These are phyloP conservation scores for Drosophila pallidifrons DNA, from an alignment of 1,140 invertebrate genomes.

Conservation along the genomic window DNA sequence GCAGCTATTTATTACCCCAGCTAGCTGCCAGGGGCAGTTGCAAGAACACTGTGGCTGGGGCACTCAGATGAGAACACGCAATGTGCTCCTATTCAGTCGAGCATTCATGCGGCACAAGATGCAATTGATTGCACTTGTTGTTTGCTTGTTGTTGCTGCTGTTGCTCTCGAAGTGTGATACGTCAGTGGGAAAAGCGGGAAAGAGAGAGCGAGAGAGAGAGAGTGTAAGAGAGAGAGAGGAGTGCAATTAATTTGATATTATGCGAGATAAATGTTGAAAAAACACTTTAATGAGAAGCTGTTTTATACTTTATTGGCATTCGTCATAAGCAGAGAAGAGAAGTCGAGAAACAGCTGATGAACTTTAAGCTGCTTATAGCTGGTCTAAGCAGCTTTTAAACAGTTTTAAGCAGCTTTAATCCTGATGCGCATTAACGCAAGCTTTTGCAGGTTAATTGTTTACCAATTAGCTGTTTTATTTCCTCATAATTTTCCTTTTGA, in stretches of 20 bases:
- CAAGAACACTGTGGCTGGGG: background rate
- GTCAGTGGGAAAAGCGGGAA: background rate
- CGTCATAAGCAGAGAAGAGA: too few species aligned
- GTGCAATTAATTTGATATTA: slow-evolving; percentile 25
- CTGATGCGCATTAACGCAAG: background rate
- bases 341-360: background rate
- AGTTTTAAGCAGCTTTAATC: background rate
- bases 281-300: background rate
- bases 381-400: background rate
- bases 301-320: too few species aligned
- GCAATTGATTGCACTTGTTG: slow-evolving; percentile 79
- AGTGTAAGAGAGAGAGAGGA: background rate
- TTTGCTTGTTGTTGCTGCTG: slow-evolving; percentile 42
- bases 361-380: background rate
- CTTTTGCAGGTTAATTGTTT: slow-evolving; percentile 4
- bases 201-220: background rate
- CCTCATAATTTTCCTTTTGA: slow-evolving; percentile 9
- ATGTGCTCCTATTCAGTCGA: slow-evolving; percentile 61
- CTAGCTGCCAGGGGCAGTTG: background rate
- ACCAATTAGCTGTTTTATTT: slow-evolving; percentile 14
- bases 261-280: slow-evolving; percentile 10
- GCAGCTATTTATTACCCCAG: slow-evolving; percentile 63
- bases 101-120: slow-evolving; percentile 76
- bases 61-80: slow-evolving; percentile 38
- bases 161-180: background rate